Percentiles rank a stretch among this genome's conserved stretches.
These are phyloP conservation scores for Latrodectus elegans DNA, from an alignment of 2,888 invertebrate genomes.

Conservation along the genomic window DNA sequence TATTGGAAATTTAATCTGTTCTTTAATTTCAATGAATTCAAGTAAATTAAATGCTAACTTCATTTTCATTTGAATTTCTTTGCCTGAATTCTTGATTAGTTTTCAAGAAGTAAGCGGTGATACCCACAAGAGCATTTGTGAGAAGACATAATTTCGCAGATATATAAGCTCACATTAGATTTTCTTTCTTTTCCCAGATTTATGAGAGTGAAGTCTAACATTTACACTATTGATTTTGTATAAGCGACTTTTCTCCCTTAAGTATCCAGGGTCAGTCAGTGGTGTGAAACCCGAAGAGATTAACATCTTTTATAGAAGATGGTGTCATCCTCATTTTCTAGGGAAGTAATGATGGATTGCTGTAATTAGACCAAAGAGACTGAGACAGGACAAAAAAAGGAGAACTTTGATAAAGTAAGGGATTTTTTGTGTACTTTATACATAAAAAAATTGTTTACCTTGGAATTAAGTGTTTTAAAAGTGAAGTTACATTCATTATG, in stretches of 20 bases:
- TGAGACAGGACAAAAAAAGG: constrained; percentile 5
- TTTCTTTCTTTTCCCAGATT: too few species aligned
- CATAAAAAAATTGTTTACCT: constrained; percentile 3
- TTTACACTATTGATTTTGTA: constrained; percentile 35
- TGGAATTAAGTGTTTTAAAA: too few species aligned
- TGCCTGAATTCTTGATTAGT: too few species aligned
- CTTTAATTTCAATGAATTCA: too few species aligned
- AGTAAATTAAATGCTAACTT: too few species aligned
- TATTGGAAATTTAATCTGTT: too few species aligned
- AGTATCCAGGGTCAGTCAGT: constrained; percentile 26
- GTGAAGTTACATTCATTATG: too few species aligned
- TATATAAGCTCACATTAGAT: too few species aligned
- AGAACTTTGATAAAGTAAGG: constrained; percentile 36
- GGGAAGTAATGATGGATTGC: constrained; percentile 43
- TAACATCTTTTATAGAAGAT: constrained; percentile 12
- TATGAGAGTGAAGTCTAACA: not conserved
- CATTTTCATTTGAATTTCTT: too few species aligned
- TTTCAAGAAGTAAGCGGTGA: too few species aligned
- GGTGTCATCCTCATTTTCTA: constrained; percentile 41
- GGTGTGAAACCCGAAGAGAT: constrained; percentile 47
- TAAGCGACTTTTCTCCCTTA: constrained; percentile 12
- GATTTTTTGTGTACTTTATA: constrained; percentile 18
- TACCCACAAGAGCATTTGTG: too few species aligned
- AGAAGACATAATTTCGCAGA: too few species aligned
- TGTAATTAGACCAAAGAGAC: constrained; percentile 41